Conservation (phyloP, 2,113 vertebrate species). For the Pangasianodon hypophthalmus region DNA sequence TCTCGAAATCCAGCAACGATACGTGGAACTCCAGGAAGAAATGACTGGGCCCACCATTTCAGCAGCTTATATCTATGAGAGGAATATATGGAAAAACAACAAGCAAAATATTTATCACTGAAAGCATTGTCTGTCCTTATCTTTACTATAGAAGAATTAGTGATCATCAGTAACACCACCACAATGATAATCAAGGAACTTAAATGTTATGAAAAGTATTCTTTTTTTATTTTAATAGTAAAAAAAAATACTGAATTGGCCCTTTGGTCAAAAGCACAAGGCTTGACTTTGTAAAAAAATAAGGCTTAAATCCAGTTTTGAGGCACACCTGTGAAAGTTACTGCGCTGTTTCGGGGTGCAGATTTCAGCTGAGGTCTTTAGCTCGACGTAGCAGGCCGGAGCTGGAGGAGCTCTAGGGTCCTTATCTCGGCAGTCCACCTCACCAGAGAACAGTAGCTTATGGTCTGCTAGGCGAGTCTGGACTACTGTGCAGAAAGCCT, state of each 20-base stretch:
- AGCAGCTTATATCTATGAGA: constrained; percentile 82
- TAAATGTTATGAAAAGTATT: not conserved
- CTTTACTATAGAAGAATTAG: not conserved
- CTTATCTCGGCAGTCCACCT: constrained; percentile 84
- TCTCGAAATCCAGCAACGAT: constrained; percentile 86
- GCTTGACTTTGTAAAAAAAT: not conserved
- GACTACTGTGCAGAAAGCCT: constrained; percentile 89
- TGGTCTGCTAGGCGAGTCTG: constrained; percentile 81
- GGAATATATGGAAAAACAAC: not conserved
- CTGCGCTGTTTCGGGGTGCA: constrained; percentile 82
- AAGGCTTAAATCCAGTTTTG: too few species aligned
- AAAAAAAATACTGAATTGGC: not conserved
- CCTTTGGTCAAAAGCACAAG: not conserved
- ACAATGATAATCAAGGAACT: not conserved
- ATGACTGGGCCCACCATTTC: constrained; percentile 95
- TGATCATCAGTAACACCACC: not conserved
- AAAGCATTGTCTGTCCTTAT: not conserved
- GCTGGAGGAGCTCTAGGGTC: constrained; percentile 69
- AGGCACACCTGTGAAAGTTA: constrained; percentile 82
- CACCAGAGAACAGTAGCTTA: constrained; percentile 84
- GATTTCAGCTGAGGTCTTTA: constrained; percentile 89
- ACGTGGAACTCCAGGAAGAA: constrained; percentile 84
- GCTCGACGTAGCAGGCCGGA: constrained; percentile 84
- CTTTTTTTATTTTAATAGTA: not conserved
- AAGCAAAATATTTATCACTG: not conserved